Conservation (phyloP, 2,888 invertebrate species). For the Quadroppia sp. region DNA sequence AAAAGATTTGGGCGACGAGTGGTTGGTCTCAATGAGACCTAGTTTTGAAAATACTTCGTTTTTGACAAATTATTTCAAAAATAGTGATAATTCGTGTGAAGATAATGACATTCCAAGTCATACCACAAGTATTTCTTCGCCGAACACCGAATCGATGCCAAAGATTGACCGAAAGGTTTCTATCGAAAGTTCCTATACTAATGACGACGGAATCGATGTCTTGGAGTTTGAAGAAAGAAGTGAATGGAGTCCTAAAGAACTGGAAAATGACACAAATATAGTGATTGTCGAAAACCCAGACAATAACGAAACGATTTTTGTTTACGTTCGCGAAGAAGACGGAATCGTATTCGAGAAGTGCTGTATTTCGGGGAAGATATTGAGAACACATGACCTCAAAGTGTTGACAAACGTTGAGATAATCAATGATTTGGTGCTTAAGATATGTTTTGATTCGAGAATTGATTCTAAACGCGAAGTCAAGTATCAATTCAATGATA, state of each 20-base stretch:
- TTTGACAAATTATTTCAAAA: neutral
- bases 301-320: slow-evolving; percentile 28
- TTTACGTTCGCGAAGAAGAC: slow-evolving; percentile 36
- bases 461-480: slow-evolving; percentile 37
- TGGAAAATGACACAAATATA: slow-evolving; percentile 28
- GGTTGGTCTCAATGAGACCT: slow-evolving; percentile 30
- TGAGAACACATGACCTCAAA: slow-evolving; percentile 39
- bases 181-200: neutral
- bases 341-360: slow-evolving; percentile 39
- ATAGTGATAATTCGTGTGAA: neutral
- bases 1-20: slow-evolving; percentile 32
- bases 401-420: slow-evolving; percentile 31
- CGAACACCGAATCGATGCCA: neutral
- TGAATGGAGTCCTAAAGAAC: slow-evolving; percentile 17
- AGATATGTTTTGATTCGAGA: slow-evolving; percentile 36
- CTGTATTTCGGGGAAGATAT: slow-evolving; percentile 34
- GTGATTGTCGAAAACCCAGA: slow-evolving; percentile 14
- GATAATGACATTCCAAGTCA: neutral
- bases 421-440: slow-evolving; percentile 5
- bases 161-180: neutral
- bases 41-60: slow-evolving; percentile 9
- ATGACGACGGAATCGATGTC: neutral
- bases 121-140: neutral
- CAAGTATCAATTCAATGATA: slow-evolving; percentile 27
- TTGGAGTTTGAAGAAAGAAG: neutral